Conservation (phyloP, 2,888 invertebrate species). For the Choristoneura rosaceana region DNA sequence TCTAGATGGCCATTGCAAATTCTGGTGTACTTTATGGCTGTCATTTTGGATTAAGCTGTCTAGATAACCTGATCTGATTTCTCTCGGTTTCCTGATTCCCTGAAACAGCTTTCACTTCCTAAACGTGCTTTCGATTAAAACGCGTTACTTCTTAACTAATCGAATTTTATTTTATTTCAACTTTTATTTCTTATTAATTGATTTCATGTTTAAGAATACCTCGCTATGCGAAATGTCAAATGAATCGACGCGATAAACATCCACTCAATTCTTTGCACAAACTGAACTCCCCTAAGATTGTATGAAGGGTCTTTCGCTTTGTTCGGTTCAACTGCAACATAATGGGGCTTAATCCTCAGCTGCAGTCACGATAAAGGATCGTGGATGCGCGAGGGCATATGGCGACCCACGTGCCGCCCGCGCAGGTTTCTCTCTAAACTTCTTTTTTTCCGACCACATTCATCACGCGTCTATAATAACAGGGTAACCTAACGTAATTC, state of each 20-base stretch:
- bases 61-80: constrained; percentile 42
- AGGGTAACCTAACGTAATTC: constrained; percentile 69
- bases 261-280: constrained; percentile 25
- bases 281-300: constrained; percentile 48
- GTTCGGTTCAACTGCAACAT: constrained; percentile 59
- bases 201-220: neutral
- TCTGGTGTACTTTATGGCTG: constrained; percentile 40
- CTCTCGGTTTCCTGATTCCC: constrained; percentile 35
- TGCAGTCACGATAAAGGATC: constrained; percentile 72
- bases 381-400: constrained; percentile 78
- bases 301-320: constrained; percentile 56
- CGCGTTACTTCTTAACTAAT: neutral
- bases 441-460: constrained; percentile 68
- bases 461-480: constrained; percentile 77
- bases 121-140: constrained; percentile 25
- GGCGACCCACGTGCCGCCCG: constrained; percentile 82
- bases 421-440: constrained; percentile 73
- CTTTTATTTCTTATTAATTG: neutral
- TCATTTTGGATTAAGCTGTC: constrained; percentile 39
- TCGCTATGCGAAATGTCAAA: neutral
- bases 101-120: constrained; percentile 40
- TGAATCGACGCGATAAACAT: constrained; percentile 10
- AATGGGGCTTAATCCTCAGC: constrained; percentile 72
- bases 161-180: neutral
- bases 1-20: constrained; percentile 53